These are phyloP conservation scores for Dermolepida albohirtum DNA, from an alignment of 2,888 invertebrate species.

Conservation along the genomic window DNA sequence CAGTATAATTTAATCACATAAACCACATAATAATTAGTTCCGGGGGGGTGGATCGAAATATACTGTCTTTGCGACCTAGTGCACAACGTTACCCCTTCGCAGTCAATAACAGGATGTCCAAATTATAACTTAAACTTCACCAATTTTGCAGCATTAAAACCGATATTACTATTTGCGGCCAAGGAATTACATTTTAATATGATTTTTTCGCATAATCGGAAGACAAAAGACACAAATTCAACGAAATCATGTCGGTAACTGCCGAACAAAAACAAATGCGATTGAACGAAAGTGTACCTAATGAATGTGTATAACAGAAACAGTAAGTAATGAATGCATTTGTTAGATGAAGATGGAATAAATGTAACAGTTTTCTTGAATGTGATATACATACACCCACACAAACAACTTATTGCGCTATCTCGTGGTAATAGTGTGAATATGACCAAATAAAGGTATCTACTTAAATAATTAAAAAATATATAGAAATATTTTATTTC, in stretches of 20 bases:
- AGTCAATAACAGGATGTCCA: conserved; percentile 46
- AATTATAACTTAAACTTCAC: conserved; percentile 50
- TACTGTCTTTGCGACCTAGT: conserved; percentile 19
- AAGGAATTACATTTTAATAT: conserved; percentile 47
- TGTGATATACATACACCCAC: conserved; percentile 40
- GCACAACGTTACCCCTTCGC: conserved; percentile 37
- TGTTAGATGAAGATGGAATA: conserved; percentile 7
- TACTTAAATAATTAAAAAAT: conserved; percentile 1
- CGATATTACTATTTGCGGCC: conserved; percentile 9
- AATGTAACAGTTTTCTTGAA: conserved; percentile 35
- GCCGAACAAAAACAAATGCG: conserved; percentile 56
- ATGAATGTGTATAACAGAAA: conserved; percentile 22
- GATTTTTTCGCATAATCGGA: conserved; percentile 54
- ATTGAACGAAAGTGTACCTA: conserved; percentile 19
- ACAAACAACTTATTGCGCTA: conserved; percentile 17
- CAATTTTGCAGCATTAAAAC: conserved; percentile 20
- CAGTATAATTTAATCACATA: conserved; percentile 24
- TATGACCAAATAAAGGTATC: not conserved
- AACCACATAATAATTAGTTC: conserved; percentile 27
- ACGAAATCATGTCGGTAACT: conserved; percentile 54
- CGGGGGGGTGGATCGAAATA: conserved; percentile 20
- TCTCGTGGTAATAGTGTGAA: conserved; percentile 3
- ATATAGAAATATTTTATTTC: not conserved
- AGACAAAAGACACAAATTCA: conserved; percentile 55
- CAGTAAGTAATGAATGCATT: not conserved